These are phyloP conservation scores for Brachionus plicatilis DNA, from an alignment of 1,140 invertebrate species.

Conservation along the genomic window DNA sequence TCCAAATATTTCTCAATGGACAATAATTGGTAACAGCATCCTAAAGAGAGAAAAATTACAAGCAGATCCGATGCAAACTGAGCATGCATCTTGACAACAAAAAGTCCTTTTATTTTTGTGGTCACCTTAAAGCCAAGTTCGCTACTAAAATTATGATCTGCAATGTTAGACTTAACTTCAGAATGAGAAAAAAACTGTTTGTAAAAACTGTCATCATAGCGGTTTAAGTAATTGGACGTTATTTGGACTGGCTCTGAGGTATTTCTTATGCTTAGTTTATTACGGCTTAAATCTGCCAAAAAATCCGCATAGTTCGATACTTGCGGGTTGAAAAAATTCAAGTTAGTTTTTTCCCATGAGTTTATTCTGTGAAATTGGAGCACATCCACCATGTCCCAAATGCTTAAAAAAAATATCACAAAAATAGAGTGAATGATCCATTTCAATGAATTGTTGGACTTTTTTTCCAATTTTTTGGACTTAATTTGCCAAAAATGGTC, in stretches of 20 bases:
- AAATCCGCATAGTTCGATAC: neutral
- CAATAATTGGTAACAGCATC: neutral
- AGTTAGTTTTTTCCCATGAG: neutral
- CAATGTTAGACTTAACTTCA: neutral
- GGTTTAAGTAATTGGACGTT: neutral
- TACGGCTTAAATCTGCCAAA: neutral
- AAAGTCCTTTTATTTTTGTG: constrained; percentile 1
- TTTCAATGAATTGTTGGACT: neutral
- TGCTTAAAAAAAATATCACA: constrained; percentile 9
- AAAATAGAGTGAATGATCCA: neutral
- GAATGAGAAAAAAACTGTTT: neutral
- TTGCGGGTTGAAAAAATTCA: neutral
- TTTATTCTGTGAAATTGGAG: neutral
- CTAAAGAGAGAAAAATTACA: neutral
- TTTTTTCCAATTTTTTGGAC: neutral
- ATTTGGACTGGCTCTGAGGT: neutral
- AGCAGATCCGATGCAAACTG: neutral
- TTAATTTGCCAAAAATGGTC: neutral
- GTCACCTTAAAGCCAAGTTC: neutral
- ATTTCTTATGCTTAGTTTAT: neutral
- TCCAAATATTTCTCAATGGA: neutral
- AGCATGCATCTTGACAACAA: neutral
- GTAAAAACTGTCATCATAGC: neutral
- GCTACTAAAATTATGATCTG: neutral
- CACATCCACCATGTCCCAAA: constrained; percentile 23